Percentiles rank a stretch among this genome's conserved stretches.
Evolutionary conservation across 53 echinoderm and acorn worm genomes (phyloP).

Genomic region (Echinarachnius parma): DNA sequence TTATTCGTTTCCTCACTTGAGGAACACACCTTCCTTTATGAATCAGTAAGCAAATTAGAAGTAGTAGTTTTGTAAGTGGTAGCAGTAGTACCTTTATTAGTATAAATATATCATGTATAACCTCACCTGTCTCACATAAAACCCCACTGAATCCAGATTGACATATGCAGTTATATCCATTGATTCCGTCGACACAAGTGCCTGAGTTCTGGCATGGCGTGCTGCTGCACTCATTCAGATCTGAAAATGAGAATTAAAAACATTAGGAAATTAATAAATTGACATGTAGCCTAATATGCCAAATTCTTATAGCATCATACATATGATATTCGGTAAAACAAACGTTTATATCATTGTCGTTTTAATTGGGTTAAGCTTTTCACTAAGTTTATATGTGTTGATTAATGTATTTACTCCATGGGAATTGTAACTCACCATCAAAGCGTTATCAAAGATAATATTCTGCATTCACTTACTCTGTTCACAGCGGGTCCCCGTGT

Average conservation of each 20-base stretch:
- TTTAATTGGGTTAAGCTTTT: background rate
- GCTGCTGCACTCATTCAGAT: background rate
- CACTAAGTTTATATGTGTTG: background rate
- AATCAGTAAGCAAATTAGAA: too few species aligned
- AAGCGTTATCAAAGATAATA: too few species aligned
- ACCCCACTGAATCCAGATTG: background rate
- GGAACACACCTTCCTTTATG: too few species aligned
- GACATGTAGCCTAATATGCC: background rate
- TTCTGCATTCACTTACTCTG: background rate
- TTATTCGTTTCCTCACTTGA: too few species aligned
- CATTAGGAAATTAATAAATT: background rate
- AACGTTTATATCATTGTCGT: background rate
- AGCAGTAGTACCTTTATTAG: background rate
- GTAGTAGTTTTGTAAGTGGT: too few species aligned
- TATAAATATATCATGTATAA: background rate
- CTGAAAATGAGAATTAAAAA: too few species aligned
- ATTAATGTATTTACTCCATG: background rate
- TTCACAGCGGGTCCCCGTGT: constrained; percentile 7
- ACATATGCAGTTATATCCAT: background rate
- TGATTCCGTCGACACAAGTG: background rate
- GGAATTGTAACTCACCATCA: background rate
- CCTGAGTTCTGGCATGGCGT: background rate
- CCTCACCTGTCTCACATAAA: background rate
- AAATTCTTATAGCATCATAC: background rate
- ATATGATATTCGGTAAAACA: background rate